phyloP scores from a whole-genome alignment of 2,113 vertebrate genomes.

The Ctenodactylus gundi region DNA sequence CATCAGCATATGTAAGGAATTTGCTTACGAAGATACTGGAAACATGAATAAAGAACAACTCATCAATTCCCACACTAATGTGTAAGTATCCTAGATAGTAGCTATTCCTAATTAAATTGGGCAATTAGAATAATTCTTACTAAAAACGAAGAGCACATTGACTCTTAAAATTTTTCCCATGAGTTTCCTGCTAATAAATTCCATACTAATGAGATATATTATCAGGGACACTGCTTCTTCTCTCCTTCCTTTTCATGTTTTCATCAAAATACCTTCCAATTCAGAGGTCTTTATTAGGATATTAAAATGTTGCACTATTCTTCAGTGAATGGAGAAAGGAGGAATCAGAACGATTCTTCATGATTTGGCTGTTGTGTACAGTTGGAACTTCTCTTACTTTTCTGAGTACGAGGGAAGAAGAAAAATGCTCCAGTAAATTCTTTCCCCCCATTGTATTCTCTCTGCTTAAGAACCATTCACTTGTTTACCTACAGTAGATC shows the following conservation, averaged over 20 bases:
- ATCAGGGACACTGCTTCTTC: neutral
- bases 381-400: too few species aligned
- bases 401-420: too few species aligned
- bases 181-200: constrained; percentile 19
- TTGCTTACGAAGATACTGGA: constrained; percentile 1
- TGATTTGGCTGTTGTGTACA: neutral
- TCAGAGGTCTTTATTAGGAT: neutral
- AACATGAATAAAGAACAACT: constrained; percentile 35
- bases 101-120: constrained; percentile 37
- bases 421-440: too few species aligned
- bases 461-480: too few species aligned
- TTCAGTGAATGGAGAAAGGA: neutral
- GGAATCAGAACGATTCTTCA: neutral
- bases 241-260: neutral
- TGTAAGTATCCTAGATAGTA: neutral
- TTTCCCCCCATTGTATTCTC: too few species aligned
- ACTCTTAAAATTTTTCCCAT: constrained; percentile 10
- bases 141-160: neutral
- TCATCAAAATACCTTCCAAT: neutral
- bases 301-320: neutral
- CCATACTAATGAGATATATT: neutral
- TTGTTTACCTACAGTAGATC: too few species aligned
- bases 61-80: constrained; percentile 6
- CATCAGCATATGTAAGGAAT: neutral
- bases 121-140: constrained; percentile 15